phyloP scores from a whole-genome alignment of 2,888 invertebrate genomes.

The Eumerus sabulonum region DNA sequence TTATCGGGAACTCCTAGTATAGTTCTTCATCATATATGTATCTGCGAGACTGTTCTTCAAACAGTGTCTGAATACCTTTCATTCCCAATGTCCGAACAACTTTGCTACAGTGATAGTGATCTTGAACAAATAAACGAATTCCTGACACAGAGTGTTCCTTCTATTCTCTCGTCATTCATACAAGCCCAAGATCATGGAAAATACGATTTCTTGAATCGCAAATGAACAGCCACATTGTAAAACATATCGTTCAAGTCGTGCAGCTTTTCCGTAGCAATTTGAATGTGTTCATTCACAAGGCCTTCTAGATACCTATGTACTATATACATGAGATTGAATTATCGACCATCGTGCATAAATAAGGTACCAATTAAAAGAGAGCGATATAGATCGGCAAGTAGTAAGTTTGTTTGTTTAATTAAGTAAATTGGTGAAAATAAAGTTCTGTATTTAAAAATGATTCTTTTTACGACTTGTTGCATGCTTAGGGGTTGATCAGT shows the following conservation, averaged over 20 bases:
- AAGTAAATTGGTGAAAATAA: constrained; percentile 42
- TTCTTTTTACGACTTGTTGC: no score
- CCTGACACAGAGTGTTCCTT: constrained; percentile 36
- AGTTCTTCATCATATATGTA: no score
- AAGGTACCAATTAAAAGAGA: constrained; percentile 55
- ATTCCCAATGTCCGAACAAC: background rate
- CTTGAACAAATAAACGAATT: constrained; percentile 66
- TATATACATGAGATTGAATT: constrained; percentile 59
- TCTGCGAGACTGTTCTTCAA: background rate
- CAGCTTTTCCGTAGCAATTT: background rate
- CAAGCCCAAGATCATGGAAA: constrained; percentile 65
- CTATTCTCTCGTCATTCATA: constrained; percentile 25
- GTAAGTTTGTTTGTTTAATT: constrained; percentile 43
- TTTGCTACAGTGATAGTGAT: constrained; percentile 35
- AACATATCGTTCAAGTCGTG: constrained; percentile 26
- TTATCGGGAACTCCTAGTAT: no score
- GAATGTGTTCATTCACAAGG: no score
- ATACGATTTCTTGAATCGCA: constrained; percentile 58
- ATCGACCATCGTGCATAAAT: constrained; percentile 55
- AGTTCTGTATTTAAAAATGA: background rate
- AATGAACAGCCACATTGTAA: constrained; percentile 19
- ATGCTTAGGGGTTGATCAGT: no score
- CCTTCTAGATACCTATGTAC: constrained; percentile 37
- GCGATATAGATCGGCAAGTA: constrained; percentile 1
- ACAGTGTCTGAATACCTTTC: constrained; percentile 16